These are phyloP conservation scores for Lonchura striata DNA, from an alignment of 2,113 vertebrate species.

Conservation along the genomic window DNA sequence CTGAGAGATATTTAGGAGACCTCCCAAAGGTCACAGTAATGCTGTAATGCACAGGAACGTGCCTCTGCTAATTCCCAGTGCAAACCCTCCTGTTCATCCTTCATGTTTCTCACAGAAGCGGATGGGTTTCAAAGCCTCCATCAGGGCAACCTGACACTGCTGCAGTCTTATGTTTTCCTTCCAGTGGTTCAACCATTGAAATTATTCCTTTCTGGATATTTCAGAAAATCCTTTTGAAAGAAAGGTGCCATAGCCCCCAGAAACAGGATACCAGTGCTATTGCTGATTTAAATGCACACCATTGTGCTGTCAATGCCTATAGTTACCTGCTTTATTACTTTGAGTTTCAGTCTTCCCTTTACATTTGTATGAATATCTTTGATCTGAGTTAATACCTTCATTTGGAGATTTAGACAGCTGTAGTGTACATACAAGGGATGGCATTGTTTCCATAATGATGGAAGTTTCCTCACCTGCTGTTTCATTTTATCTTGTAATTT, in stretches of 20 bases:
- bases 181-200: not conserved
- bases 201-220: not conserved
- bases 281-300: not conserved
- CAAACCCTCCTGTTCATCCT: not conserved
- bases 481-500: not conserved
- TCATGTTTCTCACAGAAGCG: not conserved
- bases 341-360: slow-evolving; percentile 1
- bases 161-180: not conserved
- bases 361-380: slow-evolving; percentile 25
- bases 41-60: not conserved
- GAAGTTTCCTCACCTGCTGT: slow-evolving; percentile 24
- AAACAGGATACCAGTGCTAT: not conserved
- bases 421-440: slow-evolving; percentile 1
- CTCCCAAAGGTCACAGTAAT: not conserved
- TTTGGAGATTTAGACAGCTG: slow-evolving; percentile 37
- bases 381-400: slow-evolving; percentile 46
- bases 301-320: slow-evolving; percentile 15
- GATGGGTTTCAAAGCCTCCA: not conserved
- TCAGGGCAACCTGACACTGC: not conserved
- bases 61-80: not conserved
- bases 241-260: not conserved
- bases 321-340: not conserved
- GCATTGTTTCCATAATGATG: slow-evolving; percentile 38
- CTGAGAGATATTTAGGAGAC: not conserved
- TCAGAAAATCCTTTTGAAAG: slow-evolving; percentile 9